Evolutionary conservation across 1,140 invertebrate species (phyloP), one percentile per base, ranked within the genome.

Genomic region (Schlechtendalia chinensis): DNA sequence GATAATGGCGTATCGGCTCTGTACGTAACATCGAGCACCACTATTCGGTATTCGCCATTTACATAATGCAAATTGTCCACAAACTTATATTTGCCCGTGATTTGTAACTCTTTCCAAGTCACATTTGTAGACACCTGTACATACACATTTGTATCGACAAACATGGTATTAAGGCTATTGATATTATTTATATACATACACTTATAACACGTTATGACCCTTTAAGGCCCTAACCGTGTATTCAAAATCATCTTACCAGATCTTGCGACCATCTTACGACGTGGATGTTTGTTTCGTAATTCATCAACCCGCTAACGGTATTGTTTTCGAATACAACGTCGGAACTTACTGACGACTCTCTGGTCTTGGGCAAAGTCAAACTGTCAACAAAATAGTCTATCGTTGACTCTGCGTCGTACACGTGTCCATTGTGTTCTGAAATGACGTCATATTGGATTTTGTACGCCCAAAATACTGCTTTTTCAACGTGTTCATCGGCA

Each of bases 401-500:
- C 50, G 45, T 45, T 27, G 22, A 47, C 17, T 47, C 67, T 5
- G 45, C 22, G 17, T 71, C 45, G 6, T 17, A 71, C 8, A 53
- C 22, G 14, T 24, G 45, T 16, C 65, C 67, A 27, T 27, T 71
- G 19, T 71, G 17, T 53, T 71, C 45, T 3, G 67, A 50, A 47
- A 71, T 53, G 14, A 71, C 67, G 22, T 71, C 47, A 5, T 71
- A 71, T 16, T 71, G 67, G 50, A 17, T 27, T 71, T 71, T 53
- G 50, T 24, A 53, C 14, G 67, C 67, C 39, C 47, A 47, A 50
- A 47, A 50, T 6, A 71, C 24, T 1, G 67, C 22, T 50, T 50
- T 50, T 53, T 71, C n/a, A 27, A 71, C 50, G 12, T 71, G 45
- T 29, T 71, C 47, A 22, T 71, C 14, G 0, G 5, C 50, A 53